These are phyloP conservation scores for Naja naja DNA, from an alignment of 2,113 vertebrate genomes.

Conservation along the genomic window DNA sequence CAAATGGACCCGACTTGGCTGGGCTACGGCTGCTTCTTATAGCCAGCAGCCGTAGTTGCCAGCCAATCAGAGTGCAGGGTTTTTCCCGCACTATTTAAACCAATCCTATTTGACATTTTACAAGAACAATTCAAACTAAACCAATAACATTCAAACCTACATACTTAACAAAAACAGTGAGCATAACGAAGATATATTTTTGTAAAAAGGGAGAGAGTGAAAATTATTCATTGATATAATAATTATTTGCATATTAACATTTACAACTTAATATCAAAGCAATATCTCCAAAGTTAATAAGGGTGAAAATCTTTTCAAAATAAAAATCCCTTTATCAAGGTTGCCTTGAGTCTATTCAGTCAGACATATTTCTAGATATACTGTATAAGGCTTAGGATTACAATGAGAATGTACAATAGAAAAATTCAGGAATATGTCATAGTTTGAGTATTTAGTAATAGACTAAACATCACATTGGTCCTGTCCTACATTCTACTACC, in stretches of 20 bases:
- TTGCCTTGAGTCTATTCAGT: background rate
- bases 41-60: too few relatives aligned
- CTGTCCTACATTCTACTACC: background rate
- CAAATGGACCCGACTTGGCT: too few relatives aligned
- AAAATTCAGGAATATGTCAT: background rate
- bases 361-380: background rate
- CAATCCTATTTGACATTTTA: too few relatives aligned
- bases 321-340: background rate
- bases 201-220: background rate
- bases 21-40: too few relatives aligned
- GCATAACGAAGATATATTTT: background rate
- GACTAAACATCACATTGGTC: background rate
- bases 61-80: too few relatives aligned
- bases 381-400: background rate
- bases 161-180: too few relatives aligned
- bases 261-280: background rate
- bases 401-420: background rate
- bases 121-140: too few relatives aligned
- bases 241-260: background rate
- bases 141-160: too few relatives aligned
- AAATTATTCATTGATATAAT: background rate
- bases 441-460: background rate
- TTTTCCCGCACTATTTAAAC: too few relatives aligned
- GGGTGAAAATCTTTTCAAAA: background rate
- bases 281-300: background rate